A percentile compares a stretch with the other conserved stretches of the same genome.
phyloP scores from a whole-genome alignment of 2,113 vertebrate genomes.

The Cheirogaleus medius region DNA sequence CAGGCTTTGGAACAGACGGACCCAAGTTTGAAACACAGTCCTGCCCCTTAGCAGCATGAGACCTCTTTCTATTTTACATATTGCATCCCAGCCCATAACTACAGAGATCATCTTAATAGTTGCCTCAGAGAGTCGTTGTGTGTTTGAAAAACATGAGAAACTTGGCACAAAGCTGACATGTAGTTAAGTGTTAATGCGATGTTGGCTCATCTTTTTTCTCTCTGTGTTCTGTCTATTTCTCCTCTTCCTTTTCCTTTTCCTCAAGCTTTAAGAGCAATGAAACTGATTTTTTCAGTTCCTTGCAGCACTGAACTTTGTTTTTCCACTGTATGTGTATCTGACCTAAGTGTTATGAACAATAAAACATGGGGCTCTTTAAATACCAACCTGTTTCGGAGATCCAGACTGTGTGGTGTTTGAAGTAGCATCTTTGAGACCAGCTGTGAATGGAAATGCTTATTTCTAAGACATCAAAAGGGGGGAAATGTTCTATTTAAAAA shows the following conservation, averaged over 20 bases:
- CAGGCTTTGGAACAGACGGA: background rate
- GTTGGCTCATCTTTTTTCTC: background rate
- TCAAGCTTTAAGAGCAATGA: background rate
- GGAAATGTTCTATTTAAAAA: conserved; percentile 51
- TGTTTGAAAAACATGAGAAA: background rate
- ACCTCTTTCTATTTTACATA: background rate
- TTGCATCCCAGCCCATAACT: background rate
- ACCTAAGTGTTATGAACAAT: background rate
- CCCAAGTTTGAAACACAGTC: background rate
- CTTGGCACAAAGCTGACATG: background rate
- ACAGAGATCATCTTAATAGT: background rate
- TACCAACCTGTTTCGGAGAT: background rate
- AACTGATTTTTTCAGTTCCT: background rate
- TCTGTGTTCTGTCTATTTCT: background rate
- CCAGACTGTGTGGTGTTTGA: background rate
- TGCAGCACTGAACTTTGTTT: background rate
- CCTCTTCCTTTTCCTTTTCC: background rate
- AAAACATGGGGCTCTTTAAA: conserved; percentile 12
- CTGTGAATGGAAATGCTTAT: conserved; percentile 52
- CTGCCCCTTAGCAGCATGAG: background rate
- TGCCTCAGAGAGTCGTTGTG: background rate
- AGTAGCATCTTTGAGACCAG: conserved; percentile 48
- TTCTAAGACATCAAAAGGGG: conserved; percentile 42
- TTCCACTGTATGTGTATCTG: background rate
- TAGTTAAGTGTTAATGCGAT: background rate